These are phyloP conservation scores for Taphrorychus bicolor DNA, from an alignment of 2,888 invertebrate genomes.

Conservation along the genomic window DNA sequence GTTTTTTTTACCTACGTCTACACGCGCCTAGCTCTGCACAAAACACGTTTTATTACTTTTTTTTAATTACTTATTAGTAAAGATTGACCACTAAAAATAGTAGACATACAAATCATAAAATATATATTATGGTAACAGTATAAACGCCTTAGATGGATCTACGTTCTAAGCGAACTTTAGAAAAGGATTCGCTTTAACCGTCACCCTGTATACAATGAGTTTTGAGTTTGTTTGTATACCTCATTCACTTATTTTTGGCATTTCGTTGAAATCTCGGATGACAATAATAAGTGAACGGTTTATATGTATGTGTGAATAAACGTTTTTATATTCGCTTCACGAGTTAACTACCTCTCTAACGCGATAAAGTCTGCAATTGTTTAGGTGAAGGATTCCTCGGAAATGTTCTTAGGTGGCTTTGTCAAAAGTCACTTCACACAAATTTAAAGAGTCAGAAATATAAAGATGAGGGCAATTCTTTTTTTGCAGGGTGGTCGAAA, in stretches of 20 bases:
- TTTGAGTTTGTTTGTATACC: too few relatives aligned
- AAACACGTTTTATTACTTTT: too few relatives aligned
- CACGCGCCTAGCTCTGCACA: background rate
- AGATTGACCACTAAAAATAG: background rate
- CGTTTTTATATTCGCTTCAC: constrained; percentile 43
- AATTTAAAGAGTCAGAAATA: too few relatives aligned
- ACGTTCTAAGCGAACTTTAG: constrained; percentile 29
- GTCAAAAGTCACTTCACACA: background rate
- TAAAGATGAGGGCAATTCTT: too few relatives aligned
- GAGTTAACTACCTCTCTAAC: constrained; percentile 47
- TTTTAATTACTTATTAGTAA: too few relatives aligned
- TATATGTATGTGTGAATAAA: constrained; percentile 44
- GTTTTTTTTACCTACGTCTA: constrained; percentile 5
- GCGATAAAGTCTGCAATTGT: constrained; percentile 43
- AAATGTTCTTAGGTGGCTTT: constrained; percentile 30
- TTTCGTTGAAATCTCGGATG: too few relatives aligned
- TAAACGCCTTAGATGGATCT: background rate
- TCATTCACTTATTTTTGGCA: too few relatives aligned
- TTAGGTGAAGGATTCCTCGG: constrained; percentile 21
- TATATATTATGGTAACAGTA: too few relatives aligned
- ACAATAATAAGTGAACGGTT: too few relatives aligned
- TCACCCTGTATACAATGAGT: constrained; percentile 15
- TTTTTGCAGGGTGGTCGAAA: too few relatives aligned
- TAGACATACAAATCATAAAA: too few relatives aligned
- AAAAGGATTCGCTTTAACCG: constrained; percentile 15